Conservation (phyloP, 1,140 invertebrate species). For the Nasonia vitripennis region DNA sequence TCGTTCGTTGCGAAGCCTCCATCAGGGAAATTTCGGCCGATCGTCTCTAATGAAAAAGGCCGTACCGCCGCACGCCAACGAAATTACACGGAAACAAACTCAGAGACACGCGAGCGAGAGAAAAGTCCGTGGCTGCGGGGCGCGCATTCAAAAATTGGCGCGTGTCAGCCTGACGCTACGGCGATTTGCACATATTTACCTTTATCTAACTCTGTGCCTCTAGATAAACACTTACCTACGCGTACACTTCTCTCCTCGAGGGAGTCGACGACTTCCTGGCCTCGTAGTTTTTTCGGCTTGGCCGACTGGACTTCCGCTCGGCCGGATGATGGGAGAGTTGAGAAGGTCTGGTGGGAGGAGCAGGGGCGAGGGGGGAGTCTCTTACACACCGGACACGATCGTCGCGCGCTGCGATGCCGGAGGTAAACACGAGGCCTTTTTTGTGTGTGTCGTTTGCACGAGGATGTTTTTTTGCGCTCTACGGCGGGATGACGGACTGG, state of each 20-base stretch:
- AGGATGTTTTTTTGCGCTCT: background rate
- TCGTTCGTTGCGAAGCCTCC: background rate
- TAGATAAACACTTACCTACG: too few relatives aligned
- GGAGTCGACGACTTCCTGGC: slow-evolving; percentile 4
- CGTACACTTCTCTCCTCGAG: background rate
- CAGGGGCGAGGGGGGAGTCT: background rate
- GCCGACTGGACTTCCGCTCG: slow-evolving; percentile 29
- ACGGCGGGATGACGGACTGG: too few relatives aligned
- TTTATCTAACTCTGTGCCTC: too few relatives aligned
- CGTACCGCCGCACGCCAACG: background rate
- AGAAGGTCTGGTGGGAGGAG: background rate
- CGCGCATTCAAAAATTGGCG: background rate
- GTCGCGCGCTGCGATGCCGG: background rate
- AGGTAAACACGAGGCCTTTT: slow-evolving; percentile 10
- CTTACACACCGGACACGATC: slow-evolving; percentile 25
- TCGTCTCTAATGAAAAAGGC: background rate
- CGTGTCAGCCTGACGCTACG: background rate
- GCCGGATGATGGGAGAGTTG: background rate
- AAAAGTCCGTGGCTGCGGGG: background rate
- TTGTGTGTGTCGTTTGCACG: background rate
- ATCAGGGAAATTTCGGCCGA: background rate
- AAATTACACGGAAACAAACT: background rate
- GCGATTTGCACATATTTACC: background rate
- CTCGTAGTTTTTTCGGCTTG: slow-evolving; percentile 11
- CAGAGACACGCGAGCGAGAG: background rate